Evolutionary conservation across 2,888 invertebrate species (phyloP), one percentile per base, ranked within the genome.

Genomic region (Troides aeacus): DNA sequence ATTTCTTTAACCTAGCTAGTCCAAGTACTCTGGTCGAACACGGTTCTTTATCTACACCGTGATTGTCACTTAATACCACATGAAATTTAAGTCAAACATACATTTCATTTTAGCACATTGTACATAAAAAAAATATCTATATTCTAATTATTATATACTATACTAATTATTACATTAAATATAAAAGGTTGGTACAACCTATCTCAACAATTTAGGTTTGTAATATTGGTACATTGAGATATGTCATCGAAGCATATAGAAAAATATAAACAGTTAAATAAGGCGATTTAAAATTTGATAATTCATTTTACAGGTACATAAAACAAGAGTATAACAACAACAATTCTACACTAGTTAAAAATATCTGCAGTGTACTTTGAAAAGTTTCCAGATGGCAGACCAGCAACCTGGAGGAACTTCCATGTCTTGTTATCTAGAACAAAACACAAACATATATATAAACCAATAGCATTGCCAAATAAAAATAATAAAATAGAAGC

Each of bases 351-450:
- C 50, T 53, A 68, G n/a, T 53, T 39, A 64, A 64, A 60, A 68
- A 59, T 53, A 64, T 53, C 53, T 12, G 60, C 58, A 53, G 42
- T 61, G 15, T 53, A 65, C 21, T 58, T 68, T 39, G 17, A 62
- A 57, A 36, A 42, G 42, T 71, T 66, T 70, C 71, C 64, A 18
- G 50, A 36, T 66, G 62, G 73, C 71, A 71, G 68, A 71, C 46
- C 42, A 23, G 36, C 30, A 30, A 61, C 53, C 21, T 59, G 75
- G 69, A 73, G 62, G 75, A 72, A 68, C 73, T 62, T 72, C 66
- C 73, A 73, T 72, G 75, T 66, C 70, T 73, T 72, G 50, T 71
- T 53, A 77, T 66, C 84, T 84, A 81, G n/a, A 84, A 84, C 76
- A 60, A 66, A 58, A 59, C 5, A 53, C 53, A 18, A n/a, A 53